phyloP scores from a whole-genome alignment of 2,888 invertebrate species.

The Cataglyphis altisquamis region DNA sequence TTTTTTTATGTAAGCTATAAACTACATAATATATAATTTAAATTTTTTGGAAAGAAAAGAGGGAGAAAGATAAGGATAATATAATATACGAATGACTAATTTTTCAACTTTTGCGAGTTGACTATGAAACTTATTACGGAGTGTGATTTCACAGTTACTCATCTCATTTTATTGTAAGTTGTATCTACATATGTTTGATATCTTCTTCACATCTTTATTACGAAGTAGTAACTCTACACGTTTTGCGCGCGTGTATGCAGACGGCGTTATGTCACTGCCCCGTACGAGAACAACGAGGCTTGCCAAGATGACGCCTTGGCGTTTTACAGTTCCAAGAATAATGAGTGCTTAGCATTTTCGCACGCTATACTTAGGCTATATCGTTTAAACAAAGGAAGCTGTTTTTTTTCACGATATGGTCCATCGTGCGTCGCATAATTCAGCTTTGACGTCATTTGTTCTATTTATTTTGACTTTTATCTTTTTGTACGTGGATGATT shows the following conservation, averaged over 20 bases:
- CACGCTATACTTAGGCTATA: conserved; percentile 39
- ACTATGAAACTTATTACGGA: too few species aligned
- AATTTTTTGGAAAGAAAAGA: not conserved
- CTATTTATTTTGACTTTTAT: not conserved
- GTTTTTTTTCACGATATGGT: conserved; percentile 8
- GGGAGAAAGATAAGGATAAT: not conserved
- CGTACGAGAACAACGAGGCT: conserved; percentile 37
- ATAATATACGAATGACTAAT: not conserved
- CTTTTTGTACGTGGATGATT: not conserved
- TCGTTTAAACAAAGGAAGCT: conserved; percentile 45
- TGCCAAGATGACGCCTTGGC: conserved; percentile 48
- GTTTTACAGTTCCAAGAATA: conserved; percentile 51
- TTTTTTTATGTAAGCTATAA: too few species aligned
- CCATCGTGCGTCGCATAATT: not conserved
- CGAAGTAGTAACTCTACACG: not conserved
- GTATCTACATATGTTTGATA: not conserved
- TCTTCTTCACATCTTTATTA: conserved; percentile 4
- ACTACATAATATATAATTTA: not conserved
- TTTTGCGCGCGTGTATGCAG: conserved; percentile 12
- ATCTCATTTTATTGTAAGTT: not conserved
- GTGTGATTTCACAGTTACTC: not conserved
- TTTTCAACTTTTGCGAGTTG: not conserved
- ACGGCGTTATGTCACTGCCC: conserved; percentile 80
- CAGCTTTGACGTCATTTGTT: not conserved
- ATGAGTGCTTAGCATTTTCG: conserved; percentile 49